Evolutionary conservation across 1,140 invertebrate genomes (phyloP), one percentile per base, ranked within the genome.

Genomic region (Drosophila mayri): DNA sequence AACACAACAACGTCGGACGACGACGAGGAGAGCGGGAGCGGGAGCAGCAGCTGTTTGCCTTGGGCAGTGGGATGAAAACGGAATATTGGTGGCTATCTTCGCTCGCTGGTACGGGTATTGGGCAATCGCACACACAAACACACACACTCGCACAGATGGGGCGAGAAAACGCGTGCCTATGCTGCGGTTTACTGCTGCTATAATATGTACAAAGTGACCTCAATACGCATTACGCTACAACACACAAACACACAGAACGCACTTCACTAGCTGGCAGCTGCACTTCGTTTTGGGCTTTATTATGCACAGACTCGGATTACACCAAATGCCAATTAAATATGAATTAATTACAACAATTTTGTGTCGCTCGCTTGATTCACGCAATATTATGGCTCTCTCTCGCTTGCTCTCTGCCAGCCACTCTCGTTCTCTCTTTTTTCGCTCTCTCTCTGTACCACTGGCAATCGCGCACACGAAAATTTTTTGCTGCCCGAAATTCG

Each of bases 311-410:
- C 68, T 74, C 37, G 49, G 62, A 70, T 70, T 66, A 70, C 57
- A 44, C 54, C 66, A 76, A 80, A 78, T 52, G 72, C 61, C 81
- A 84, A 81, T 87, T 84, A 87, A 90, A 85, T 84, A 61, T 55
- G 70, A 86, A 87, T 86, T 87, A 86, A 86, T 86, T 87, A 86
- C 79, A 82, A 74, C 66, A 83, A 84, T 84, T 88, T 87, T 77
- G 55, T 78, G 71, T 86, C 82, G 82, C 77, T 86, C 46, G 63
- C 63, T 85, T 85, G 70, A 83, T 84, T 72, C 81, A 84, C 80
- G 79, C 83, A 85, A 85, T 84, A 85, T 79, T 77, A 60, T 47
- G 58, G 40, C 64, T 38, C 54, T 73, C 57, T 58, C 22, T 37
- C 40, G 37, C 62, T 37, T 11, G 25, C 43, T 37, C 67, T 28